Conservation (phyloP, 1,140 invertebrate species). For the Muscidifurax raptorellus region DNA sequence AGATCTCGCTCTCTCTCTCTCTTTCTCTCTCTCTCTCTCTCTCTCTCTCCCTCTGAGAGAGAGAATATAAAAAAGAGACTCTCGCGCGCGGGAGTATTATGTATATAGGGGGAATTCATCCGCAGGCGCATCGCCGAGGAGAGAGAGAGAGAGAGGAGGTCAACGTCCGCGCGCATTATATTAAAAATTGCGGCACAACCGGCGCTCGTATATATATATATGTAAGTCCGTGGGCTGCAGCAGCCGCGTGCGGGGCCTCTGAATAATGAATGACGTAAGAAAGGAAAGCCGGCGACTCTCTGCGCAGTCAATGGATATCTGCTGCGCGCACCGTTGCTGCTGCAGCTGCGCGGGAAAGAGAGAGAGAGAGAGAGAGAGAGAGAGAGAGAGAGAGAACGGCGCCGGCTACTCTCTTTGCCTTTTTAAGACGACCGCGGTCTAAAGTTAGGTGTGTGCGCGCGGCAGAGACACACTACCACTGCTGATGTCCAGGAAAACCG, state of each 20-base stretch:
- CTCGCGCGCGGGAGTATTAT: not conserved
- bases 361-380: too few species aligned
- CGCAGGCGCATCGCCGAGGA: not conserved
- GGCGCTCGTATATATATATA: not conserved
- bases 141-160: not conserved
- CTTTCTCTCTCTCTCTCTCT: too few species aligned
- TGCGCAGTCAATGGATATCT: slow-evolving; percentile 31
- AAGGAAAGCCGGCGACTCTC: slow-evolving; percentile 27
- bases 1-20: too few species aligned
- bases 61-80: not conserved
- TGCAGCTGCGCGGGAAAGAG: not conserved
- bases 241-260: not conserved
- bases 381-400: not conserved
- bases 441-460: slow-evolving; percentile 42
- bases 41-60: too few species aligned
- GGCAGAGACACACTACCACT: not conserved
- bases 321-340: not conserved
- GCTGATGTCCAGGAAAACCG: slow-evolving; percentile 38
- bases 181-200: slow-evolving; percentile 5
- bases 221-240: not conserved
- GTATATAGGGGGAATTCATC: not conserved
- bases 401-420: slow-evolving; percentile 30
- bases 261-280: slow-evolving; percentile 46
- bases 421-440: slow-evolving; percentile 34
- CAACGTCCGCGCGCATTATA: slow-evolving; percentile 11